Conservation (phyloP, 2,888 invertebrate genomes). For the Heliothis peltigera region DNA sequence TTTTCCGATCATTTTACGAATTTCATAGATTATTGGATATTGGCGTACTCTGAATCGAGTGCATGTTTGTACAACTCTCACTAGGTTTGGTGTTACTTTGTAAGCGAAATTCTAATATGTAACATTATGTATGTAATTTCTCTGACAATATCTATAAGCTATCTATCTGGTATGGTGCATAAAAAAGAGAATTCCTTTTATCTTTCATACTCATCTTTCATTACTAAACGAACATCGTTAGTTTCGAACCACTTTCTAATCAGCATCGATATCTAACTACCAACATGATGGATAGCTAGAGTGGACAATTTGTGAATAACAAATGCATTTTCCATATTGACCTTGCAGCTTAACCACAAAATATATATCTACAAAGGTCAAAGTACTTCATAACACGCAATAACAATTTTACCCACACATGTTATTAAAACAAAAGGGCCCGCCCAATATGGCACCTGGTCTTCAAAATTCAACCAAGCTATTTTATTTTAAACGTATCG, state of each 20-base stretch:
- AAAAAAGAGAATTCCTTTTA: neutral
- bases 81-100: neutral
- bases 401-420: constrained; percentile 39
- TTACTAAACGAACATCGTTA: constrained; percentile 2
- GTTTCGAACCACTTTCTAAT: constrained; percentile 10
- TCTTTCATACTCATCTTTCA: constrained; percentile 1
- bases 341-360: constrained; percentile 24
- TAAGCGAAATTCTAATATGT: too few relatives aligned
- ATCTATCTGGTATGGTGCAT: too few relatives aligned
- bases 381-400: constrained; percentile 28
- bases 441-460: neutral
- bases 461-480: neutral
- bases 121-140: too few relatives aligned
- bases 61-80: constrained; percentile 5
- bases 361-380: constrained; percentile 28
- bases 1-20: constrained; percentile 4
- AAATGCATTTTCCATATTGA: constrained; percentile 28
- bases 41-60: constrained; percentile 7
- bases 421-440: constrained; percentile 14
- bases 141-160: too few relatives aligned
- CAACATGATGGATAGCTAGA: constrained; percentile 2
- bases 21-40: constrained; percentile 14
- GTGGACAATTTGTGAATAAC: constrained; percentile 20
- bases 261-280: constrained; percentile 4
- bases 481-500: too few relatives aligned